A percentile compares a stretch with the other conserved stretches of the same genome.
phyloP scores from a whole-genome alignment of 2,888 invertebrate species.

The Tineola bisselliella region DNA sequence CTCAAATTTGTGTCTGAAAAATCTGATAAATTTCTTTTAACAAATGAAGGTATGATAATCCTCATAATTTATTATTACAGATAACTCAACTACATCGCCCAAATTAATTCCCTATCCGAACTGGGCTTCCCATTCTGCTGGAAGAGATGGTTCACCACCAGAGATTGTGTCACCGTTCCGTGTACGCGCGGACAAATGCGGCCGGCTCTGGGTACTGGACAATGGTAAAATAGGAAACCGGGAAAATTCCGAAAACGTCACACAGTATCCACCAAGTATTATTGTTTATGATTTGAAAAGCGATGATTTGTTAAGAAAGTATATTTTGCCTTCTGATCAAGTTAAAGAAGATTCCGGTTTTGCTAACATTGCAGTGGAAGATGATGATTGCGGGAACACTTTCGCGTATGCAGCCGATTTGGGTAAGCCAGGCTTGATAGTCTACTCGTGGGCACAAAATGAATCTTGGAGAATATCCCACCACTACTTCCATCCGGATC shows the following conservation, averaged over 20 bases:
- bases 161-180: conserved; percentile 80
- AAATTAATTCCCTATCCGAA: conserved; percentile 80
- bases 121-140: conserved; percentile 78
- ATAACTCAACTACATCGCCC: conserved; percentile 73
- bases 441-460: conserved; percentile 78
- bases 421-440: conserved; percentile 74
- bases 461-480: conserved; percentile 80
- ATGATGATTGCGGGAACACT: conserved; percentile 75
- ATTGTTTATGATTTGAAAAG: conserved; percentile 78
- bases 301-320: conserved; percentile 74
- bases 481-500: conserved; percentile 76
- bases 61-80: conserved; percentile 51
- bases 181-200: conserved; percentile 78
- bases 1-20: too few relatives aligned
- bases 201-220: conserved; percentile 82
- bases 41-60: too few relatives aligned
- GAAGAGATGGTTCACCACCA: conserved; percentile 56
- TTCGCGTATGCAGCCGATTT: conserved; percentile 79
- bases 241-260: conserved; percentile 40
- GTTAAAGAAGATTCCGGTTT: conserved; percentile 73
- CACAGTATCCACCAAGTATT: conserved; percentile 69
- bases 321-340: conserved; percentile 71
- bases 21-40: too few relatives aligned
- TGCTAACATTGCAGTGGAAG: conserved; percentile 82
- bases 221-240: conserved; percentile 74